Evolutionary conservation across 1,140 invertebrate genomes (phyloP).

Genomic region (Sitobion miscanthi): DNA sequence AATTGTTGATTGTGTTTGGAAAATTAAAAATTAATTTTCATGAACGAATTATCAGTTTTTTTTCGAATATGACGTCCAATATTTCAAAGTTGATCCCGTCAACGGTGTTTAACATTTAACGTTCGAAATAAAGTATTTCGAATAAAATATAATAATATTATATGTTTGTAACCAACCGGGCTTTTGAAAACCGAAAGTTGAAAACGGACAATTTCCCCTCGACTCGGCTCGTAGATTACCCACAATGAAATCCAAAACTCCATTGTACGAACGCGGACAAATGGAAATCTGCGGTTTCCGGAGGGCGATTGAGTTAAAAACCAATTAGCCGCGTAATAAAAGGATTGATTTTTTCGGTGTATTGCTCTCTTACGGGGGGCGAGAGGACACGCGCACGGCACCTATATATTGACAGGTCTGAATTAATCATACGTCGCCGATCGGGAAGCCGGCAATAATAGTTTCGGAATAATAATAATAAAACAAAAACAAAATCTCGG

Average conservation of each 20-base stretch:
- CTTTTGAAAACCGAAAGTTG: background rate
- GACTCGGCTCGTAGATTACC: background rate
- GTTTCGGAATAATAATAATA: background rate
- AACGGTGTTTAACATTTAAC: constrained; percentile 1
- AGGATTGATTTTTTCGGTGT: background rate
- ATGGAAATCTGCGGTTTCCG: constrained; percentile 31
- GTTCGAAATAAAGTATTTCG: background rate
- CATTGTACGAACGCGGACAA: constrained; percentile 5
- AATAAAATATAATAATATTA: background rate
- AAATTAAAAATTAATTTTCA: constrained; percentile 4
- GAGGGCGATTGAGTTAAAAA: background rate
- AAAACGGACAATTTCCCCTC: constrained; percentile 29
- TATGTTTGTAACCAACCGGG: background rate
- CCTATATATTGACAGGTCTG: constrained; percentile 9
- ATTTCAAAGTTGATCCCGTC: constrained; percentile 2
- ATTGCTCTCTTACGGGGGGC: background rate
- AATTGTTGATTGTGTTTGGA: background rate
- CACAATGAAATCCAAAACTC: constrained; percentile 10
- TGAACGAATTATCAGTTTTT: background rate
- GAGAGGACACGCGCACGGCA: background rate
- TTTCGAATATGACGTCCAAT: background rate
- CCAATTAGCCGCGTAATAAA: constrained; percentile 26
- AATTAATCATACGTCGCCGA: constrained; percentile 23
- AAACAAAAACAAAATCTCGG: background rate
- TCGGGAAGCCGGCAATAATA: background rate